Base-by-base conservation (phyloP, 2,113 vertebrate genomes). In the Carettochelys insculpta region DNA sequence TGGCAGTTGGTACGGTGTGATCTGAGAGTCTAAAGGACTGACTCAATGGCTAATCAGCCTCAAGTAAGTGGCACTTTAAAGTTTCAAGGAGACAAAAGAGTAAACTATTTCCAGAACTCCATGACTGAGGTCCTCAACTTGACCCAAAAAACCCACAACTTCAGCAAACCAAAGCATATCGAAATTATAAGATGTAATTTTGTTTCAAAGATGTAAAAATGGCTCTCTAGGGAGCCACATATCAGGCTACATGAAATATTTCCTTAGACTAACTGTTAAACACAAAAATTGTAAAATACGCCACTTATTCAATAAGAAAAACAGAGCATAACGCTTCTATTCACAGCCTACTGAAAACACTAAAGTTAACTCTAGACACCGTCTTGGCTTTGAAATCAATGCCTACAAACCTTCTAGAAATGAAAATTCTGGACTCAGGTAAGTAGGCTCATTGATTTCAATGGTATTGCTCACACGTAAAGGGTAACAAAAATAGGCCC, bases 351-450 rank as follows among this genome's bases (percentile, higher is more conserved):
- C 0, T 17, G 87, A 85, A 85, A 53, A 27, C 8, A 29, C 65
- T 22, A 45, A 86, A 41, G 73, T 88, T 90, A 92, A 84, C 84
- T 84, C 80, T 94, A 94, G 89, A 86, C 90, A 88, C 54, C 93
- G 90, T 50, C 93, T 95, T 88, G 45, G 92, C 91, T 90, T 83
- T 82, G 61, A 77, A 86, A 41, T 3, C 6, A 84, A 89, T 73
- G 61, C 1, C 94, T 90, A 80, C 45, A 41, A 19, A 14, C 16
- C 58, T 65, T 65, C 58, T 19, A n/a, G 58, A 65, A 14, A 65
- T 68, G 61, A 68, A 38, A 20, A 68, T 38, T 38, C n/a, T 9
- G 38, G 38, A 38, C 4, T 68, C 61, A 68, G 38, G 54, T 56
- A 25, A 56, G 4, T 56, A 56, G 61, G 34, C 17, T 65, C 17